Base-by-base conservation (phyloP, 2,888 invertebrate genomes). In the Drosophila mayaguana region DNA sequence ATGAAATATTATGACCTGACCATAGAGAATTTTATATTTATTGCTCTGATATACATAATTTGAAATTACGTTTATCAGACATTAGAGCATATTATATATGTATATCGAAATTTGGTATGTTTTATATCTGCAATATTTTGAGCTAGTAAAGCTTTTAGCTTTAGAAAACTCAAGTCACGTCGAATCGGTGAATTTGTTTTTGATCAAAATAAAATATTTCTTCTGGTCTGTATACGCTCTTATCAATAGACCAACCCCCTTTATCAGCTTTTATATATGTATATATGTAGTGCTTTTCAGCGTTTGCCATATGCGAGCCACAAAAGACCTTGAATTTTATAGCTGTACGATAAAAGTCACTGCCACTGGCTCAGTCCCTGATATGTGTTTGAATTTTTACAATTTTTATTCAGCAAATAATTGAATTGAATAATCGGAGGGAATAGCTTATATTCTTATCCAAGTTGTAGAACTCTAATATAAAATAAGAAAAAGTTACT, bases 221-320 rank as follows among this genome's bases (percentile, higher is more conserved):
- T 67, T 45, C 36, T n/a, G 40, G 42, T 34, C 34, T 46, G 12
- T 5, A 11, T 46, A 46, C 12, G 18, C 0, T 40, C 65, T 75
- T 75, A 74, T 74, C 74, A 55, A 18, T 22, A 34, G 36, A 50
- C 48, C 40, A 45, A 9, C 63, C 51, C 61, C 9, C 60, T 53
- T 78, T 79, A 79, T 78, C 80, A 67, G 67, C 22, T 14, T 11
- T 28, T n/a, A n/a, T n/a, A n/a, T n/a, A n/a, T n/a, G n/a, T n/a
- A n/a, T n/a, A 68, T 50, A 25, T 14, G 25, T 25, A 60, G 28
- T 56, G 7, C 64, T 45, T 50, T 66, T 18, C n/a, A 28, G n/a
- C n/a, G 25, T n/a, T 46, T n/a, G 46, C 28, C 46, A 28, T 34
- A 42, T 28, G 20, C 55, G 42, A 28, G 20, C 34, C 45, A 34